phyloP scores from a whole-genome alignment of 2,797 vertebrate genomes.

The Myotis planiceps region DNA sequence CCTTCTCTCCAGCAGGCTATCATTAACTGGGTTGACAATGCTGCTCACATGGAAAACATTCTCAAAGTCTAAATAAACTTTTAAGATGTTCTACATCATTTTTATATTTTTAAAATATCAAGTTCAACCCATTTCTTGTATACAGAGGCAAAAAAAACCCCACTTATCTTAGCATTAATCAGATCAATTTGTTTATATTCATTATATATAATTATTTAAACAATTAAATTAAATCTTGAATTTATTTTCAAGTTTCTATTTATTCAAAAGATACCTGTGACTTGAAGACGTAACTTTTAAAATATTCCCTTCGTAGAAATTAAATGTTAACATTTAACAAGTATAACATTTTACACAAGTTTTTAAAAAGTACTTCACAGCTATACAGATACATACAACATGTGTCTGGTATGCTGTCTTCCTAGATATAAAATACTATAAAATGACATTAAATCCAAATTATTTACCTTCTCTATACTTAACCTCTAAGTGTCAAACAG shows the following conservation, averaged over 20 bases:
- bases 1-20: not conserved
- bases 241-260: slow-evolving; percentile 35
- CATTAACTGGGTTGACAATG: not conserved
- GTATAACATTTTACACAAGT: not conserved
- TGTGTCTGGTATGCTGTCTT: not conserved
- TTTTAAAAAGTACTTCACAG: slow-evolving; percentile 25
- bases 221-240: not conserved
- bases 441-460: slow-evolving; percentile 43
- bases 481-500: slow-evolving; percentile 24
- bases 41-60: not conserved
- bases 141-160: slow-evolving; percentile 22
- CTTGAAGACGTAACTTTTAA: not conserved
- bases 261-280: not conserved
- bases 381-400: not conserved
- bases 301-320: slow-evolving; percentile 32
- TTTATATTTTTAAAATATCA: slow-evolving; percentile 33
- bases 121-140: slow-evolving; percentile 11
- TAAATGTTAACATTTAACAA: not conserved
- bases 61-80: not conserved
- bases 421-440: slow-evolving; percentile 21
- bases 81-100: not conserved
- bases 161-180: not conserved
- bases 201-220: not conserved
- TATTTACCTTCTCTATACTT: slow-evolving; percentile 60
- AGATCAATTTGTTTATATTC: not conserved